These are phyloP conservation scores for Odontamblyopus rebecca DNA, from an alignment of 2,797 vertebrate genomes.

Conservation along the genomic window DNA sequence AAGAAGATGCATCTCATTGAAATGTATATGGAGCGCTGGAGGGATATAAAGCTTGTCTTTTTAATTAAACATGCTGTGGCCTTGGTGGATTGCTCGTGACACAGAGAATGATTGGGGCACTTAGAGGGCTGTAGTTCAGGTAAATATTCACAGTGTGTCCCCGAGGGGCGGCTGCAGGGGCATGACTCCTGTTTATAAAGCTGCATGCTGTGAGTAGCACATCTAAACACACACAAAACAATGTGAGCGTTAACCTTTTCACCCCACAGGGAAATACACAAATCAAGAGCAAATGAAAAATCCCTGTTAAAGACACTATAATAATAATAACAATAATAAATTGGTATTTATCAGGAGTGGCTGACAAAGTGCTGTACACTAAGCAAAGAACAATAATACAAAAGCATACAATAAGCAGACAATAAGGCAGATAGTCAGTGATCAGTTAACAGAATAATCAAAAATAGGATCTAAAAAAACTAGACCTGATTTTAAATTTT, in stretches of 20 bases:
- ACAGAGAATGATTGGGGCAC: constrained; percentile 74
- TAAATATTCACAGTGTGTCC: constrained; percentile 69
- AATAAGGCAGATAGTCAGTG: too few species aligned
- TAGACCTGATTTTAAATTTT: too few species aligned
- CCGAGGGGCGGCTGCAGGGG: constrained; percentile 48
- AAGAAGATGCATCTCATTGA: constrained; percentile 75
- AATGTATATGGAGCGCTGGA: constrained; percentile 67
- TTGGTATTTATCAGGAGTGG: too few species aligned
- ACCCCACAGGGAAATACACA: constrained; percentile 31
- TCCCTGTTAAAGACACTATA: not conserved
- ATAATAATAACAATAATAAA: too few species aligned
- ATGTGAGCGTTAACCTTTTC: constrained; percentile 33
- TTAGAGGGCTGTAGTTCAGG: constrained; percentile 67
- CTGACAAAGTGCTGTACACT: too few species aligned
- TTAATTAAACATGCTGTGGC: constrained; percentile 77
- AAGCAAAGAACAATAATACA: too few species aligned
- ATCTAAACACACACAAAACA: constrained; percentile 40
- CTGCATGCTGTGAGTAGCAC: constrained; percentile 41
- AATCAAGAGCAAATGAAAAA: constrained; percentile 21
- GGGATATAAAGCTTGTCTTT: constrained; percentile 77
- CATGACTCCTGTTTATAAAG: constrained; percentile 66
- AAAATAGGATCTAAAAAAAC: too few species aligned
- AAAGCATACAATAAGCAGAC: too few species aligned
- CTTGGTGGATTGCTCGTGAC: constrained; percentile 75
- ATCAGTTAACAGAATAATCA: too few species aligned